Percentiles rank a stretch among this genome's conserved stretches.
These are phyloP conservation scores for Eidolon dupreanum DNA, from an alignment of 2,797 vertebrate genomes.

Conservation along the genomic window DNA sequence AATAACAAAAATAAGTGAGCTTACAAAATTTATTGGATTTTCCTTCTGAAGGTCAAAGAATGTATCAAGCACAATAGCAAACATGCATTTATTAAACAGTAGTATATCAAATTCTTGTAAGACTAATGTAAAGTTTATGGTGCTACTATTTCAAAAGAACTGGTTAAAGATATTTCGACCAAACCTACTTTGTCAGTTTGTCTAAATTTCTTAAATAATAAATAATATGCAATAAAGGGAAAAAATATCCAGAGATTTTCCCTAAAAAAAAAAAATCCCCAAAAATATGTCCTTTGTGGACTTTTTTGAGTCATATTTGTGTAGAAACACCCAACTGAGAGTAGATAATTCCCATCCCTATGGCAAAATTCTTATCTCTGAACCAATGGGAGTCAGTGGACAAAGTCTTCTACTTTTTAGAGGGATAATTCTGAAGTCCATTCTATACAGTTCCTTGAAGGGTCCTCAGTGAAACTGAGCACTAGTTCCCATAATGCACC, in stretches of 20 bases:
- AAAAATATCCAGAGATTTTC: background rate
- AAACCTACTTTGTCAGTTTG: background rate
- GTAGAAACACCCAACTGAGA: background rate
- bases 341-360: background rate
- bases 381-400: background rate
- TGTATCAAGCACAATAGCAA: slow-evolving; percentile 30
- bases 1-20: background rate
- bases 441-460: background rate
- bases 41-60: slow-evolving; percentile 37
- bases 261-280: background rate
- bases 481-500: background rate
- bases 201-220: slow-evolving; percentile 23
- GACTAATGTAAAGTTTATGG: background rate
- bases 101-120: background rate
- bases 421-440: background rate
- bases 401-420: background rate
- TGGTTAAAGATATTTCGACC: background rate
- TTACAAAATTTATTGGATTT: background rate
- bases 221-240: background rate
- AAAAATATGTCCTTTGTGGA: background rate
- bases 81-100: background rate
- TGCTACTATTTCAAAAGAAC: background rate
- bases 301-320: background rate
- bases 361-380: background rate
- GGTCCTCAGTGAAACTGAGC: background rate